Base-by-base conservation (phyloP, 2,797 vertebrate genomes). In the Neopelma chrysocephalum region DNA sequence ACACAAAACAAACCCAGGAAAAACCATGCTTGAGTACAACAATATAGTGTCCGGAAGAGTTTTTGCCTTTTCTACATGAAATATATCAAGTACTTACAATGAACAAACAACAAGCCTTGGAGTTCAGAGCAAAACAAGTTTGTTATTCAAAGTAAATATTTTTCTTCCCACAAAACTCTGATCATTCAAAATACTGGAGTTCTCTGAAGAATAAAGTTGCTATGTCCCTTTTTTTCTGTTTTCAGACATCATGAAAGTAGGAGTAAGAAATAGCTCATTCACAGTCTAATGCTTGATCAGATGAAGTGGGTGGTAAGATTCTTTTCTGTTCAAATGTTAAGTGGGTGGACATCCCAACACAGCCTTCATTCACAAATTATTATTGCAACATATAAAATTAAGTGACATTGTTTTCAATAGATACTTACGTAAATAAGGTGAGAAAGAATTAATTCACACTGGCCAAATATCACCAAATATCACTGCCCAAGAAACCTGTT, bases 21-120 rank as follows among this genome's bases (percentile, higher is more conserved):
- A 57, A 38, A 43, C 6, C 8, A 7, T 56, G 3, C 4, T 29
- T 66, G 7, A 11, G 6, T 29, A 29, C 23, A 66, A 3, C 12
- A 69, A 51, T n/a, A 36, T 21, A 10, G 3, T 54, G 3, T 29
- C 19, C 38, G 89, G 36, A 69, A 66, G 12, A 54, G 1, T 7
- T 57, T 86, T 58, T 73, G 20, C 1, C 3, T 83, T 83, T 58
- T 75, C 25, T 36, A 10, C 3, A 2, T 62, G 4, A 19, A 61
- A 32, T 31, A 34, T 0, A 8, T n/a, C 3, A 14, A 23, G 19
- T 22, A 5, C 1, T 15, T 42, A 17, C 0, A 3, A 10, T 47
- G 3, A 66, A 17, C 45, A 73, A 70, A 7, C 5, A 51, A 10
- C 6, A 82, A 42, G 6, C 0, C 12, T 32, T 62, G 22, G 21